Base-by-base conservation (phyloP, 2,797 vertebrate genomes). In the Chaunax sp. region DNA sequence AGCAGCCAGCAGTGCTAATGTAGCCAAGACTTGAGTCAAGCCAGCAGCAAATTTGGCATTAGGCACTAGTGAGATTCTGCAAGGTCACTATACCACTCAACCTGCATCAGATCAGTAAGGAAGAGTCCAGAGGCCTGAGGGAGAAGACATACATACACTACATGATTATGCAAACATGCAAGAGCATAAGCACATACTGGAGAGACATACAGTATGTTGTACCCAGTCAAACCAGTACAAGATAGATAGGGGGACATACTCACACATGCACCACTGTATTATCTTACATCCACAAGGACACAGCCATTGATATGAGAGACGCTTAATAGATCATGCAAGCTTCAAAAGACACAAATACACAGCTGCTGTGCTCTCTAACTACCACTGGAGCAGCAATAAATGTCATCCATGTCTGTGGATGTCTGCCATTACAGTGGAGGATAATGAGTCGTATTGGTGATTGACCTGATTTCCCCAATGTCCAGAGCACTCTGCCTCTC, bases 391-490 rank as follows among this genome's bases (percentile, higher is more conserved):
- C 53, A 72, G 64, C 75, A 69, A 70, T 83, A 80, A 81, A 83
- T 76, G 66, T 64, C 68, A 64, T 56, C 61, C 67, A n/a, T 60
- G 60, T 68, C 35, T 53, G 26, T 73, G 65, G 65, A 83, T 69
- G 72, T 75, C 61, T 78, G 69, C 69, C 43, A 77, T 86, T 81
- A 79, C 45, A 47, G 50, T 51, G 45, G 44, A 44, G 43, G 54
- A 80, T 80, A 82, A 83, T 78, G 66, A 85, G 68, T 53, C 54
- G 59, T 50, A 75, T 75, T 77, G 67, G 83, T 56, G 64, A 87
- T 85, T 87, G 81, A 89, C 88, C 84, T 81, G 71, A 66, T 89
- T 85, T 75, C 13, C 43, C 3, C 52, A 44, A 43, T 74, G 70
- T 62, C 51, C 64, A 71, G 69, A 82, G 82, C 77, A 64, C 73